phyloP scores from a whole-genome alignment of 2,113 vertebrate species.

The Pao palembangensis region DNA sequence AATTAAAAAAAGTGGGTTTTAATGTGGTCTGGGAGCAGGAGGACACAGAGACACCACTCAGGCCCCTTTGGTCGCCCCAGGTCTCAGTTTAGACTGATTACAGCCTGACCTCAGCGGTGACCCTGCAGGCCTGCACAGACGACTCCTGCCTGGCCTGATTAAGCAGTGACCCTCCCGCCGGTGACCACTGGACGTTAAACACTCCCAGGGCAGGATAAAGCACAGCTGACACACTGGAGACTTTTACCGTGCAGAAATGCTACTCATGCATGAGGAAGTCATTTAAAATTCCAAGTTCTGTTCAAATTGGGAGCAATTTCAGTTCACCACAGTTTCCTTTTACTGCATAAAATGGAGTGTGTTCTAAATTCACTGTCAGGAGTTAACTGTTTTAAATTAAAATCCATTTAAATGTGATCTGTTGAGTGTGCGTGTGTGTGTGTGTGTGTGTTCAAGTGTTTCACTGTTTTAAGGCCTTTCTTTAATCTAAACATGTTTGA shows the following conservation, averaged over 20 bases:
- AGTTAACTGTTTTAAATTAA: constrained; percentile 5
- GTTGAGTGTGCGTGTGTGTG: neutral
- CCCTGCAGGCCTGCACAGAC: constrained; percentile 25
- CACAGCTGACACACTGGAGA: constrained; percentile 40
- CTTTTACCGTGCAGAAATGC: constrained; percentile 19
- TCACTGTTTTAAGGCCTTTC: too few relatives aligned
- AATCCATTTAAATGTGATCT: too few relatives aligned
- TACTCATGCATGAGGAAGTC: constrained; percentile 53
- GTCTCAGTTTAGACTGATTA: constrained; percentile 60
- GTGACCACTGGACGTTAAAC: constrained; percentile 65
- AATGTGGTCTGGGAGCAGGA: neutral
- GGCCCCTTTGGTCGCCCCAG: constrained; percentile 20
- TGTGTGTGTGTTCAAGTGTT: too few relatives aligned
- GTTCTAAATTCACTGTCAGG: neutral
- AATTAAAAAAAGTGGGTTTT: neutral
- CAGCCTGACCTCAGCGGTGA: constrained; percentile 57
- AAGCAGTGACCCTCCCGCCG: constrained; percentile 54
- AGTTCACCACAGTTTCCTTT: constrained; percentile 1
- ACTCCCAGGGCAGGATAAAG: constrained; percentile 55
- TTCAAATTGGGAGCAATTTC: constrained; percentile 12
- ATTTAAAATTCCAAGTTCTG: constrained; percentile 45
- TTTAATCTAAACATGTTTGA: too few relatives aligned
- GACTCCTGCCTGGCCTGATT: constrained; percentile 52
- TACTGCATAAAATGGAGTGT: neutral
- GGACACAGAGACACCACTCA: constrained; percentile 10